A percentile compares a stretch with the other conserved stretches of the same genome.
phyloP scores from a whole-genome alignment of 2,888 invertebrate species.

The Coenonympha glycerion region DNA sequence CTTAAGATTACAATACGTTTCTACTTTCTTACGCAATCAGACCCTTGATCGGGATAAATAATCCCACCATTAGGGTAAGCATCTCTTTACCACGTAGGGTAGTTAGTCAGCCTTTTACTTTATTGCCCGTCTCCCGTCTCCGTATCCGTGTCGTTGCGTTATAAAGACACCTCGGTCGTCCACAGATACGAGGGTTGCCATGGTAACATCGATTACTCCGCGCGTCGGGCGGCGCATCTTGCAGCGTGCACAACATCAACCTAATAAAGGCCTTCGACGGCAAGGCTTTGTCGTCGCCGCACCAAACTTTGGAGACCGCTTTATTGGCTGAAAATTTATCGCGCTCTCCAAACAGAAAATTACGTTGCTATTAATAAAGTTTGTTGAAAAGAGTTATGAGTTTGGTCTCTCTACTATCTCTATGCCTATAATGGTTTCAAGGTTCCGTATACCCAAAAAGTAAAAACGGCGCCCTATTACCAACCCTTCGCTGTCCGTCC shows the following conservation, averaged over 20 bases:
- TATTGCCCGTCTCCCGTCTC: no score
- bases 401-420: not conserved
- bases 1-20: no score
- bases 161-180: constrained; percentile 31
- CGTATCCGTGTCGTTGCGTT: constrained; percentile 7
- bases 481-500: no score
- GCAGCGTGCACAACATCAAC: constrained; percentile 55
- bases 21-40: no score
- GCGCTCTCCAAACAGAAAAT: constrained; percentile 7
- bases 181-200: constrained; percentile 48
- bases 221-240: constrained; percentile 63
- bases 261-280: constrained; percentile 39
- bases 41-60: no score
- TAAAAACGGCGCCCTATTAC: no score
- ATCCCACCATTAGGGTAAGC: no score
- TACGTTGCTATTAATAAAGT: constrained; percentile 14
- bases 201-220: constrained; percentile 63
- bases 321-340: constrained; percentile 11
- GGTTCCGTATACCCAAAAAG: no score
- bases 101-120: no score
- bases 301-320: constrained; percentile 18
- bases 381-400: constrained; percentile 6
- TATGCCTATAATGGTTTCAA: constrained; percentile 2
- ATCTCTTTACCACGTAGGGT: no score
- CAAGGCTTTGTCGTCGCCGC: constrained; percentile 13